Conservation (phyloP, 2,797 vertebrate genomes). For the Propithecus deckenii region DNA sequence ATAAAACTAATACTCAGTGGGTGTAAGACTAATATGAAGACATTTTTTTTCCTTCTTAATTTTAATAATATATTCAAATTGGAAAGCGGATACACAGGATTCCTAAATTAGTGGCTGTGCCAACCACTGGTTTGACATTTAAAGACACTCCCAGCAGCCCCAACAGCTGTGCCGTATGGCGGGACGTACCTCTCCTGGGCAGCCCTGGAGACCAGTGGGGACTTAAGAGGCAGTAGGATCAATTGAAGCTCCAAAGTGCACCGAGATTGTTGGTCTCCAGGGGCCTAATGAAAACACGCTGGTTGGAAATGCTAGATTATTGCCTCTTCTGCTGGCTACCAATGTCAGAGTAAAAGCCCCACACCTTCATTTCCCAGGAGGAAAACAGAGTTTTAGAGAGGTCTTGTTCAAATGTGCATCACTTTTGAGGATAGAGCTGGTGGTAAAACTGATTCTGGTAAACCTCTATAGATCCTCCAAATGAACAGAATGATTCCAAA, state of each 20-base stretch:
- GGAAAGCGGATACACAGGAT: neutral
- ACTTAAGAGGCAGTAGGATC: neutral
- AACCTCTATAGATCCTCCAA: neutral
- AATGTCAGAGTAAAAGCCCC: neutral
- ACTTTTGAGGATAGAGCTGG: neutral
- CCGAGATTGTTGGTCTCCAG: neutral
- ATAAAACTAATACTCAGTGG: neutral
- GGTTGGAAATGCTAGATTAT: neutral
- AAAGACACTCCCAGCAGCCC: neutral
- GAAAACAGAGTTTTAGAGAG: neutral
- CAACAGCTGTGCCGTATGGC: neutral
- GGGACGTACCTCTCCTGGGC: neutral
- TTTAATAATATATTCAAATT: conserved; percentile 28
- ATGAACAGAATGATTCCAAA: neutral
- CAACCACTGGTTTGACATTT: neutral
- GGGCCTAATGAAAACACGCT: neutral
- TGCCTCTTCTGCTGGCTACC: neutral
- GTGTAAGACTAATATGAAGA: neutral
- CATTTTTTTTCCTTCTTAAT: neutral
- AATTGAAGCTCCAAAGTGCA: fast-evolving
- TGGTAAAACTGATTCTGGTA: neutral
- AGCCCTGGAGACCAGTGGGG: neutral
- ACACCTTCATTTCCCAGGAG: neutral
- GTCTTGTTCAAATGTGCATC: neutral
- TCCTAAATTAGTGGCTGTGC: neutral